Evolutionary conservation across 2,113 vertebrate species (phyloP).

Genomic region (Sinocyclocheilus rhinocerous): DNA sequence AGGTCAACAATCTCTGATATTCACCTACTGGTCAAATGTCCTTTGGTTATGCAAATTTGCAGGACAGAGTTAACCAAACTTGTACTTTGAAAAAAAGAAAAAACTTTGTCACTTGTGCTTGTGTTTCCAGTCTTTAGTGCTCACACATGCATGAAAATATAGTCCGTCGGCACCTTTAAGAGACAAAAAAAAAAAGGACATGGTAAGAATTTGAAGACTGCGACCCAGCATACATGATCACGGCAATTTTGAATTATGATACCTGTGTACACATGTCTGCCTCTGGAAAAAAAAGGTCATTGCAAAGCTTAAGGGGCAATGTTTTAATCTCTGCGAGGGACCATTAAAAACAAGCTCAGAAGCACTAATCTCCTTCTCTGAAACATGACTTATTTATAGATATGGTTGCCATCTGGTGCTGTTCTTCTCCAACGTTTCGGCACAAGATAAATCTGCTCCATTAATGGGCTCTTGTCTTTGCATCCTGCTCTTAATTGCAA

Average conservation of each 20-base stretch:
- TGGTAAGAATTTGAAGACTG: neutral
- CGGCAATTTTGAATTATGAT: neutral
- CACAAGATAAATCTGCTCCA: slow-evolving; percentile 38
- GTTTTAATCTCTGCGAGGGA: neutral
- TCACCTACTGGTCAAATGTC: neutral
- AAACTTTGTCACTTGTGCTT: neutral
- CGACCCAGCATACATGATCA: neutral
- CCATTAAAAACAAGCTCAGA: slow-evolving; percentile 70
- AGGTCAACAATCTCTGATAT: neutral
- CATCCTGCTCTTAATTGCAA: slow-evolving; percentile 50
- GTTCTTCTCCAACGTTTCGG: slow-evolving; percentile 18
- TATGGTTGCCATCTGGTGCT: slow-evolving; percentile 77
- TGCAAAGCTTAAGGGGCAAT: neutral
- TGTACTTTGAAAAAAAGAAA: neutral
- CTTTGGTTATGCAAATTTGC: neutral
- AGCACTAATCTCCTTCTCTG: slow-evolving; percentile 75
- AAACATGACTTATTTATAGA: slow-evolving; percentile 78
- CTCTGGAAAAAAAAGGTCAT: neutral
- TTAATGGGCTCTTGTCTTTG: slow-evolving; percentile 34
- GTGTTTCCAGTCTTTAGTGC: neutral
- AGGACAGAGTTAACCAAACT: neutral
- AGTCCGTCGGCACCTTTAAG: neutral
- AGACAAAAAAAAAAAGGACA: slow-evolving; percentile 26
- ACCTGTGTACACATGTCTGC: neutral
- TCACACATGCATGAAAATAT: neutral